Conservation (phyloP, 2,113 vertebrate genomes). For the Noctilio leporinus region DNA sequence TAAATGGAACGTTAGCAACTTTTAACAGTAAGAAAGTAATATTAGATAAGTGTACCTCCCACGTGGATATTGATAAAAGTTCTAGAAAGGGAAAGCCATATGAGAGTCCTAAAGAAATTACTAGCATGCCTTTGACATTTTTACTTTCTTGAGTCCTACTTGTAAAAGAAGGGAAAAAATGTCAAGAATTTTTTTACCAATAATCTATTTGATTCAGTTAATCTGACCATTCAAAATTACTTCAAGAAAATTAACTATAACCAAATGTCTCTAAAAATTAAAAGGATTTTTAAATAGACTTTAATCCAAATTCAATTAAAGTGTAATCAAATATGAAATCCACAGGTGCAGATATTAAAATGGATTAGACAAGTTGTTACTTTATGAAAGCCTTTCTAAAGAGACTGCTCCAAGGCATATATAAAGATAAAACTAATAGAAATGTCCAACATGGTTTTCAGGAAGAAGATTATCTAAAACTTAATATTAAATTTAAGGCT, state of each 20-base stretch:
- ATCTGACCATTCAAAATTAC: background rate
- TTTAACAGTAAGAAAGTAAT: background rate
- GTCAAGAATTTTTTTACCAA: background rate
- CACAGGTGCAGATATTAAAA: slow-evolving; percentile 3
- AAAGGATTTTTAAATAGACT: background rate
- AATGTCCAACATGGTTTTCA: background rate
- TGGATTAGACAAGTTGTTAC: background rate
- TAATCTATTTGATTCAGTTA: slow-evolving; percentile 7
- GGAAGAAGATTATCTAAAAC: slow-evolving; percentile 33
- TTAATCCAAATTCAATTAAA: slow-evolving; percentile 23
- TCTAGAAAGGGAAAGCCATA: background rate
- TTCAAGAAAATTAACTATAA: slow-evolving; percentile 2
- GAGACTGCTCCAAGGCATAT: background rate
- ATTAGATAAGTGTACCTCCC: background rate
- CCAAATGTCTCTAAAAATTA: background rate
- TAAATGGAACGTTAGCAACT: background rate
- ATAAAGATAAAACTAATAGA: slow-evolving; percentile 34
- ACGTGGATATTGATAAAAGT: background rate
- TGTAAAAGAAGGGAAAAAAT: background rate
- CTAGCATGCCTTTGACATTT: background rate
- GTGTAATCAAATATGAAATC: background rate
- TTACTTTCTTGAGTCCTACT: background rate
- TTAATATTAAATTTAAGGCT: slow-evolving; percentile 26
- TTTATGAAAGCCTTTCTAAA: slow-evolving; percentile 8
- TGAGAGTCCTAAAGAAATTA: background rate